Evolutionary conservation across 2,888 invertebrate genomes (phyloP).

Genomic region (Coelopa pilipes): DNA sequence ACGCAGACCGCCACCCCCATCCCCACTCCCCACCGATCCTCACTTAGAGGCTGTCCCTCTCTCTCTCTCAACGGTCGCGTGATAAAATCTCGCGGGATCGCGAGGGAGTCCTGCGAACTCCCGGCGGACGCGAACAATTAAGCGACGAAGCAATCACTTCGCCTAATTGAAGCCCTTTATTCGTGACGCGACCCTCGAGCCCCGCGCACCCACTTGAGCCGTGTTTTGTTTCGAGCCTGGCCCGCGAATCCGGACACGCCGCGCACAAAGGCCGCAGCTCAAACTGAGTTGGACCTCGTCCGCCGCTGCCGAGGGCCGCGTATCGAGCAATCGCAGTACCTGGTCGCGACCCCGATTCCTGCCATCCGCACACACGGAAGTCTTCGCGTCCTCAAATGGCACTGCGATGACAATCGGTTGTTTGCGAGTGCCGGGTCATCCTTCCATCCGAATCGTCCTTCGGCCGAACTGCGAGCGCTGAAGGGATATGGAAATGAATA

Average conservation of each 20-base stretch:
- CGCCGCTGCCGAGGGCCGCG: background rate
- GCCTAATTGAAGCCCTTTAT: background rate
- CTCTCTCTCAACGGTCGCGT: background rate
- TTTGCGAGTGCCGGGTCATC: no score
- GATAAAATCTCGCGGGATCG: slow-evolving; percentile 17
- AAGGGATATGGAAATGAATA: no score
- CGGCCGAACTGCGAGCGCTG: no score
- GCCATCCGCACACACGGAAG: no score
- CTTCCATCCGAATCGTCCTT: no score
- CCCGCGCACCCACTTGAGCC: slow-evolving; percentile 14
- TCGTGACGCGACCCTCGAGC: slow-evolving; percentile 5
- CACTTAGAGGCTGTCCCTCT: no score
- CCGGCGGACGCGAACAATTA: background rate
- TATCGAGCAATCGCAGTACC: no score
- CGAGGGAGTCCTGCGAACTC: slow-evolving; percentile 22
- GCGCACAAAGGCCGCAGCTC: background rate
- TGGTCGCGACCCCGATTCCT: no score
- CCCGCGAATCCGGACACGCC: slow-evolving; percentile 65
- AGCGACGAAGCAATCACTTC: background rate
- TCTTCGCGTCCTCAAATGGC: no score
- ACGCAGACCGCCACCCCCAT: background rate
- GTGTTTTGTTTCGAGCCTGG: slow-evolving; percentile 67
- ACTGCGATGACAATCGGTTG: no score
- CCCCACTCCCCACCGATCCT: no score
- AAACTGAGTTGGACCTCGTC: background rate